Evolutionary conservation across 2,797 vertebrate genomes (phyloP), one percentile per base, ranked within the genome.

Genomic region (Buphagus erythrorhynchus): DNA sequence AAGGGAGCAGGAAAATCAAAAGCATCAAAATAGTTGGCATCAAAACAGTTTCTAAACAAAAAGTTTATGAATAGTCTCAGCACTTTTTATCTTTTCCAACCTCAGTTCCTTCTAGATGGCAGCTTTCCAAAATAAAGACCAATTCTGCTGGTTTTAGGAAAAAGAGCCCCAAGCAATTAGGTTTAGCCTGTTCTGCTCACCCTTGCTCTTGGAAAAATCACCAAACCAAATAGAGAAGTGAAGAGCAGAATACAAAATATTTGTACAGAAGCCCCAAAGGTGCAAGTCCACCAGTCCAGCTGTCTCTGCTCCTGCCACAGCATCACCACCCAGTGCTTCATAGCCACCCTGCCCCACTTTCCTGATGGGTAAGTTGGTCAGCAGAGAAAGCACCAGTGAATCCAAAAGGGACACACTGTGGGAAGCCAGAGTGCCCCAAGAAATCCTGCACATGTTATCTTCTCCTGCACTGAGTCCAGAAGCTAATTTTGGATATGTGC

Each of bases 391-490:
- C 18, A 5, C 0, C 4, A 13, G 6, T 5, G 4, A 83, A 67
- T 19, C 20, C 20, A 12, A 29, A 38, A 0, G 0, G 48, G 61
- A 57, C 40, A 18, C 29, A n/a, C 18, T 28, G 22, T 1, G 2
- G 40, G 25, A 67, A 63, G 48, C 28, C 28, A 1, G 0, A 58
- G n/a, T 0, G 0, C 62, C 67, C 46, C 48, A 51, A 28, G 36
- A 66, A 78, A 57, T 35, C 55, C 55, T 66, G 48, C 11, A 1
- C 20, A 19, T 0, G 0, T 52, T 38, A 36, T 31, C 49, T 43
- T 61, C 66, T 55, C 43, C 2, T 33, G 0, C 33, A 48, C 13
- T 0, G 1, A 69, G 40, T 12, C 33, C 51, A 36, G 62, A 58
- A 58, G 14, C 28, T 46, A 3, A 31, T 43, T 35, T 35, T 52